Conservation (phyloP, 2,113 vertebrate species). For the Polypterus senegalus region DNA sequence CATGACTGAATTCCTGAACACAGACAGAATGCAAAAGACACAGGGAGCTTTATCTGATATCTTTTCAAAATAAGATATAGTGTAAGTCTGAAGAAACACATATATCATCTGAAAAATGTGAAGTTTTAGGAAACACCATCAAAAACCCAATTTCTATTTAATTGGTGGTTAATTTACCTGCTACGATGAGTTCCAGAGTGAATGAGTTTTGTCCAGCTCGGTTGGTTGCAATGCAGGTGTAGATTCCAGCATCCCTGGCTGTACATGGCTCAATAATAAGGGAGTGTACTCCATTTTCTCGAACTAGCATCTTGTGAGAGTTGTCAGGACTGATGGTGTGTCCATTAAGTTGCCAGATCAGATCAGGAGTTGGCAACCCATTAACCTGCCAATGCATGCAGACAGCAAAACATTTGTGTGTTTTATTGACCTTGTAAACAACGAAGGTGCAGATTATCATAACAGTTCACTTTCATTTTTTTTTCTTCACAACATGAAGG, state of each 20-base stretch:
- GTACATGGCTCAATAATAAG: conserved; percentile 87
- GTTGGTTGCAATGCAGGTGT: conserved; percentile 87
- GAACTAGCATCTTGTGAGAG: conserved; percentile 88
- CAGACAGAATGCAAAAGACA: no score
- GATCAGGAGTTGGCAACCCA: conserved; percentile 84
- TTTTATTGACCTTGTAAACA: no score
- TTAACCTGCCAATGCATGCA: conserved; percentile 60
- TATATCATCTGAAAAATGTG: no score
- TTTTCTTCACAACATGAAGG: no score
- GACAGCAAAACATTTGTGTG: neutral
- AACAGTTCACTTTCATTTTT: no score
- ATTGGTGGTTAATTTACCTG: conserved; percentile 51
- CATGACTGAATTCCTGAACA: no score
- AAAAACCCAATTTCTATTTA: no score
- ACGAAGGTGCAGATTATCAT: no score
- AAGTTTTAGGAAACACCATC: no score
- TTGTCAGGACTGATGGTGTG: conserved; percentile 78
- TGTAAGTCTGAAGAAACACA: no score
- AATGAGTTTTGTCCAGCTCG: conserved; percentile 90
- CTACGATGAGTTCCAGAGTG: conserved; percentile 87
- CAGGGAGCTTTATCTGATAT: no score
- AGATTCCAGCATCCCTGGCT: conserved; percentile 79
- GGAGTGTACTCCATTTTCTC: conserved; percentile 92
- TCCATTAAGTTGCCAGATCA: conserved; percentile 87
- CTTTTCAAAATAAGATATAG: no score